Base-by-base conservation (phyloP, 2,888 invertebrate genomes). In the Limulus polyphemus region DNA sequence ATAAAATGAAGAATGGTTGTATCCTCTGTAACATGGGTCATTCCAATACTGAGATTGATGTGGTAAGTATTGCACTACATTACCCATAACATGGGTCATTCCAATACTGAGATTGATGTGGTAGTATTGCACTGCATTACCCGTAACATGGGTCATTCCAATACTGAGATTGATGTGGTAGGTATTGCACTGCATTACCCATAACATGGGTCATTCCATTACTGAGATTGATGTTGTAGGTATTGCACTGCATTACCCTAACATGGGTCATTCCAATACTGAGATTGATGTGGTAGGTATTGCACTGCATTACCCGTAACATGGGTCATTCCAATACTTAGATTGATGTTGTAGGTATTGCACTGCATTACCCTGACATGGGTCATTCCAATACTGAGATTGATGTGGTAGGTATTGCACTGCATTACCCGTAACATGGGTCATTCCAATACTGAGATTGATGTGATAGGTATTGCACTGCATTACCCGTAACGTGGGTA, bases 11-110 rank as follows among this genome's bases (percentile, higher is more conserved):
- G 79, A 92, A 88, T 75, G 94, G 93, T 49, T 92, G 92, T 75
- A 88, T 94, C 61, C 85, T 95, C 1, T 94, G 94, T 77, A 95
- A 95, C 79, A 95, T 95, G 93, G 94, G 94, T 0, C 94, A 95
- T 78, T 93, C 92, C 68, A 94, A 95, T 77, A 94, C 93, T 0
- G 94, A 95, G 81, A 90, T 90, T 71, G 94, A 94, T 79, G 91
- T 94, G 69, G 88, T 88, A 67, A 70, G 76, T 68, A n/a, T 55
- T 4, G 32, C 5, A 32, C 32, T 92, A 92, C 75, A 88, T 94
- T 61, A 85, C 95, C 1, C 94, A 94, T 77, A 95, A 95, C 79
- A 95, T 95, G 93, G 94, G 94, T 0, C 94, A 95, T 78, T 93
- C 92, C 68, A 94, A 94, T 77, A 94, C 93, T 0, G 94, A 95